Percentiles rank a stretch among this genome's conserved stretches.
Conservation (phyloP, 2,797 vertebrate species). For the Enteromius paludinosus region DNA sequence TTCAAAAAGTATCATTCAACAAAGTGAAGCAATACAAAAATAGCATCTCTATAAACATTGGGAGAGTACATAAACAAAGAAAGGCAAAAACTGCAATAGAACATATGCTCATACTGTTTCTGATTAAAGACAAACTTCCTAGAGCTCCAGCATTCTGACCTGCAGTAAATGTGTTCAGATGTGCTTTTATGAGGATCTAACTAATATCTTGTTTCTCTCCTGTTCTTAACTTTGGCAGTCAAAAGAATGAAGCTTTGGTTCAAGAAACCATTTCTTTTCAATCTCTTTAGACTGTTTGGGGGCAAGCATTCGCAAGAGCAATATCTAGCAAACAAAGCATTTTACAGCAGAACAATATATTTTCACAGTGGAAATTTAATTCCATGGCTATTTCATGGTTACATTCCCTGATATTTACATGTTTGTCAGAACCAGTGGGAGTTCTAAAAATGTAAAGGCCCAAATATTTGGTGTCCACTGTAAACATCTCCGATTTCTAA, state of each 20-base stretch:
- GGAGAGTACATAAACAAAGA: background rate
- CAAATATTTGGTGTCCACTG: background rate
- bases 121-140: slow-evolving; percentile 19
- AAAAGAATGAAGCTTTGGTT: slow-evolving; percentile 10
- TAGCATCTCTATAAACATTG: background rate
- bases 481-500: background rate
- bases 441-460: background rate
- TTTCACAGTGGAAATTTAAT: background rate
- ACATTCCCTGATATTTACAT: slow-evolving; percentile 9
- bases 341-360: background rate
- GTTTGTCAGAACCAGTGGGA: background rate
- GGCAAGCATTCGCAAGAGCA: background rate
- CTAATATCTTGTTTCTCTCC: slow-evolving; percentile 15
- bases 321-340: background rate
- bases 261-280: background rate
- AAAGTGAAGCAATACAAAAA: background rate
- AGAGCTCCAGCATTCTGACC: background rate
- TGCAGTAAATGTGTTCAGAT: slow-evolving; percentile 32
- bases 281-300: background rate
- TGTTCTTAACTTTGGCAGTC: slow-evolving; percentile 37
- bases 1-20: background rate
- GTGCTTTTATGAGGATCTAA: slow-evolving; percentile 26
- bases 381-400: background rate
- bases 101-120: slow-evolving; percentile 3
- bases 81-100: background rate